Conservation (phyloP, 1,140 invertebrate species). For the Drosophila punjabiensis region DNA sequence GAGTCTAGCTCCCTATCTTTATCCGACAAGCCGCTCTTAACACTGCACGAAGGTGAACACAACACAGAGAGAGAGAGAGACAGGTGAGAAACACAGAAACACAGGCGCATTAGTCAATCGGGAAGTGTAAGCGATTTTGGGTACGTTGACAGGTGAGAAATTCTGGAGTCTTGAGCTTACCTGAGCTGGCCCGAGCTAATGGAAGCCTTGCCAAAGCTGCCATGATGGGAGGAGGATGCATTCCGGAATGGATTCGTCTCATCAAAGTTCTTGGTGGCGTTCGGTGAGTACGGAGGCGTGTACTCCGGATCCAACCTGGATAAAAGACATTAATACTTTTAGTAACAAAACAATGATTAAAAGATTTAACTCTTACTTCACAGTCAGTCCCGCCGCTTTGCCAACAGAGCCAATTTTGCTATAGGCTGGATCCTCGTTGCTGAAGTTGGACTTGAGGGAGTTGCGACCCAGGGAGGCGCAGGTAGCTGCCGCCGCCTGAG, state of each 20-base stretch:
- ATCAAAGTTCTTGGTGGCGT: conserved; percentile 79
- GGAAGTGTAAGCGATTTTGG: conserved; percentile 52
- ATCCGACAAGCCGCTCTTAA: conserved; percentile 86
- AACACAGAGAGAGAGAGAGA: conserved; percentile 51
- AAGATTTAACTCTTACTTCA: conserved; percentile 64
- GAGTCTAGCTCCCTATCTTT: conserved; percentile 87
- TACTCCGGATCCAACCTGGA: conserved; percentile 75
- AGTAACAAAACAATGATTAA: background rate
- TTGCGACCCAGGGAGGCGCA: conserved; percentile 74
- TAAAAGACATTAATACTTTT: background rate
- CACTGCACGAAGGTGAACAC: conserved; percentile 84
- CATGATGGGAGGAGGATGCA: conserved; percentile 73
- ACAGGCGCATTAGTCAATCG: conserved; percentile 66
- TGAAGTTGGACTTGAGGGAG: conserved; percentile 81
- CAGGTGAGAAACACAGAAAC: conserved; percentile 61
- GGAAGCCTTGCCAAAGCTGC: conserved; percentile 85
- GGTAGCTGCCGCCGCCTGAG: conserved; percentile 57
- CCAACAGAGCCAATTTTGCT: conserved; percentile 83
- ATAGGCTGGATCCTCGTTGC: conserved; percentile 79
- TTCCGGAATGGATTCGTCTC: conserved; percentile 84
- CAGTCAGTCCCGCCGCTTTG: conserved; percentile 79
- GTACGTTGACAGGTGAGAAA: conserved; percentile 10
- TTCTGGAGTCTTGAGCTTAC: conserved; percentile 32
- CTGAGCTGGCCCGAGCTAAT: conserved; percentile 84
- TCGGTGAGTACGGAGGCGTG: conserved; percentile 73